Evolutionary conservation across 2,888 invertebrate genomes (phyloP).

Genomic region (Podabrus alpinus): DNA sequence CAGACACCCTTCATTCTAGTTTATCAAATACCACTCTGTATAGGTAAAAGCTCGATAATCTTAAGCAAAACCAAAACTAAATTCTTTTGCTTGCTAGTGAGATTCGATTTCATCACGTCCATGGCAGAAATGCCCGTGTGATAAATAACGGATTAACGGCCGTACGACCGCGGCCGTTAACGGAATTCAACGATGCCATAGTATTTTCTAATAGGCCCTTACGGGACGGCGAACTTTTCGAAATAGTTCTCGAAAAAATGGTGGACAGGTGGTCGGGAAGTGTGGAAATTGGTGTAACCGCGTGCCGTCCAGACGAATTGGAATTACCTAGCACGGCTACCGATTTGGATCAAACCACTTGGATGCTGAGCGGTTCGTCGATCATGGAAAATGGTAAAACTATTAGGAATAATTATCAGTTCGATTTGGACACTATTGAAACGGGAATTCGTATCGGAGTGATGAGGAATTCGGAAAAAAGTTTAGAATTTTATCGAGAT

Average conservation of each 20-base stretch:
- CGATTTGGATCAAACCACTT: slow-evolving; percentile 88
- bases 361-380: slow-evolving; percentile 89
- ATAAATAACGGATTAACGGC: slow-evolving; percentile 85
- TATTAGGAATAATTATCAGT: slow-evolving; percentile 80
- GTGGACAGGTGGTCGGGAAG: slow-evolving; percentile 93
- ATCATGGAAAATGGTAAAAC: slow-evolving; percentile 90
- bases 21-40: slow-evolving; percentile 75
- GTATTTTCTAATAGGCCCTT: slow-evolving; percentile 88
- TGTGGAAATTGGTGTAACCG: slow-evolving; percentile 86
- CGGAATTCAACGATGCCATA: slow-evolving; percentile 94
- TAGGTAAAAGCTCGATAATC: slow-evolving; percentile 53
- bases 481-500: slow-evolving; percentile 83
- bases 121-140: slow-evolving; percentile 86
- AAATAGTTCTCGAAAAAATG: slow-evolving; percentile 86
- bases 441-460: slow-evolving; percentile 84
- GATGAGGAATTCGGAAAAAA: slow-evolving; percentile 83
- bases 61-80: not conserved
- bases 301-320: slow-evolving; percentile 87
- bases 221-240: slow-evolving; percentile 89
- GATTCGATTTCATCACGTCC: slow-evolving; percentile 85
- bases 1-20: slow-evolving; percentile 75
- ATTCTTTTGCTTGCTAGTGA: slow-evolving; percentile 59
- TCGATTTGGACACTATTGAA: slow-evolving; percentile 81
- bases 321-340: slow-evolving; percentile 89
- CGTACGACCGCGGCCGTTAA: slow-evolving; percentile 81